Conservation (phyloP, 2,888 invertebrate genomes). For the Euproctis similis region DNA sequence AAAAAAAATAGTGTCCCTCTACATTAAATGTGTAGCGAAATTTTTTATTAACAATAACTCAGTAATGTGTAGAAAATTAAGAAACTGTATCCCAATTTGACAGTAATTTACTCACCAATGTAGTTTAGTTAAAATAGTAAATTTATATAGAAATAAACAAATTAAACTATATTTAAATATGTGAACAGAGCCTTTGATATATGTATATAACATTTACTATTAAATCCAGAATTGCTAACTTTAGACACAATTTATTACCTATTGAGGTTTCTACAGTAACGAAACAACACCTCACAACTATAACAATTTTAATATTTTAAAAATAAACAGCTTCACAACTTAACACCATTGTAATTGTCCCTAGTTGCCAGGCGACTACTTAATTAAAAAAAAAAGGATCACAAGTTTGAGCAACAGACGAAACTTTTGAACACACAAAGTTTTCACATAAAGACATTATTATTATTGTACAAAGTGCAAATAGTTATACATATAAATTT, state of each 20-base stretch:
- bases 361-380: slow-evolving; percentile 10
- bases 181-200: too few species aligned
- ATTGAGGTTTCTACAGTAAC: slow-evolving; percentile 2
- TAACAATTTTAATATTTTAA: slow-evolving; percentile 2
- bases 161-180: too few species aligned
- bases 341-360: slow-evolving; percentile 1
- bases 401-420: slow-evolving; percentile 24
- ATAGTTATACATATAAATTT: slow-evolving; percentile 10
- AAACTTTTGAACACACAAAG: slow-evolving; percentile 26
- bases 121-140: too few species aligned
- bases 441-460: slow-evolving; percentile 15
- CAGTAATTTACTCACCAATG: too few species aligned
- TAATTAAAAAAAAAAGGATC: slow-evolving; percentile 11
- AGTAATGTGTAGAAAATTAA: too few species aligned
- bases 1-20: too few species aligned
- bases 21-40: too few species aligned
- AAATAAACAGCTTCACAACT: slow-evolving; percentile 1
- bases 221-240: slow-evolving; percentile 16
- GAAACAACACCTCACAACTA: slow-evolving; percentile 3
- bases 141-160: too few species aligned
- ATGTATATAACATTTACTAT: neutral
- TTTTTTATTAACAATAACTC: too few species aligned
- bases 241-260: slow-evolving; percentile 11
- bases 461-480: slow-evolving; percentile 15
- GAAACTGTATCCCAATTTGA: too few species aligned